Base-by-base conservation (phyloP, 2,888 invertebrate species). In the Diogma glabrata region DNA sequence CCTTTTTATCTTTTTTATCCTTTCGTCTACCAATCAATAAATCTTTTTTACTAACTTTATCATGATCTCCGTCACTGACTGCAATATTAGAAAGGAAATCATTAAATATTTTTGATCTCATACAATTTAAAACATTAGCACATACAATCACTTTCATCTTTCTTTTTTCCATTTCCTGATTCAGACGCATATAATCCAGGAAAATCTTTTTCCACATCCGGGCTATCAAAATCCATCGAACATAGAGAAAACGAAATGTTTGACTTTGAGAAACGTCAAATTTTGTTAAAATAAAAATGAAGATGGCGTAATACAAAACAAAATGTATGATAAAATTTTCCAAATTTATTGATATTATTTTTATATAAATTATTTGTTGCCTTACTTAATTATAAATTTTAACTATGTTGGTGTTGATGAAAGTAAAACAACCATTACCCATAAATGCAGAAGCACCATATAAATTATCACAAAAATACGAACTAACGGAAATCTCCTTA, bases 181-280 rank as follows among this genome's bases (percentile, higher is more conserved):
- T 89, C 88, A 3, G 87, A 85, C 30, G 87, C 87, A 64, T 89
- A 91, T 49, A 90, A 70, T 45, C 91, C 90, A 20, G 90, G 90
- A 69, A 91, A 91, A 65, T 90, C 89, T 67, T 88, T 88, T 70
- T 89, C 90, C 30, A 87, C 87, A 64, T 91, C 90, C 22, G 89
- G 89, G 68, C 88, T 89, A 55, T 68, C 68, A 30, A 67, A 66
- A 53, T 68, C 67, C 68, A 68, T 68, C n/a, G n/a, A n/a, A n/a
- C 52, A 30, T n/a, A n/a, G n/a, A n/a, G n/a, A n/a, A n/a, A n/a
- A n/a, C n/a, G n/a, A n/a, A n/a, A n/a, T n/a, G n/a, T n/a, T n/a
- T n/a, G n/a, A n/a, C n/a, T n/a, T n/a, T n/a, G n/a, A n/a, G n/a
- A n/a, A n/a, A n/a, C n/a, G n/a, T n/a, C n/a, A n/a, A n/a, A n/a